Evolutionary conservation across 2,113 vertebrate genomes (phyloP), one percentile per base, ranked within the genome.

Genomic region (Saguinus midas): DNA sequence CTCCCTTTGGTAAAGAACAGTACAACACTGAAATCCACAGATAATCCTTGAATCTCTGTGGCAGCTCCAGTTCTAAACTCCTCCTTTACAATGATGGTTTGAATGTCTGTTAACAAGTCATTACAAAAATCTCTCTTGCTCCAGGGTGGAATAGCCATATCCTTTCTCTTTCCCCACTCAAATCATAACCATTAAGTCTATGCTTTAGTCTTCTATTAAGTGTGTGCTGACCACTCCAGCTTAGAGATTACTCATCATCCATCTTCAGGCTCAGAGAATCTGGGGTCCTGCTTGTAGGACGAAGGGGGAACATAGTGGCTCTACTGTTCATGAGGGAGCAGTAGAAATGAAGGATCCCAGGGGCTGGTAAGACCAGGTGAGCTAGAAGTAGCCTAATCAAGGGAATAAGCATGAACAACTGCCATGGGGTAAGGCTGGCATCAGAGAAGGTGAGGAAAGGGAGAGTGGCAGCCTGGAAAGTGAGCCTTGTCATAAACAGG

Each of bases 21-120:
- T 90, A 92, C 76, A 52, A 50, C 92, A 95, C 0, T 95, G 72
- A 96, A 93, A 91, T 91, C 82, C 82, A 97, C 64, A 96, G 89
- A 87, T 87, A 97, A 97, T 90, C 94, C 91, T 93, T 93, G 93
- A 95, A 91, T 91, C 86, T 96, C 95, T 55, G 29, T 78, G 93
- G 76, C 93, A 88, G 85, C 96, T 94, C 76, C n/a, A 61, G 86
- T 96, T 97, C 90, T 95, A 70, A 97, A 90, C 79, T 80, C n/a
- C 50, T 90, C 75, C 94, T 91, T 96, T 40, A 86, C 45, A 73
- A 86, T 68, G 94, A 83, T 1, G n/a, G 73, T 68, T 89, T 89
- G 52, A 95, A 95, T 76, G 93, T 87, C 82, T 87, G 78, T 93
- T 93, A 97, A 82, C 73, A 91, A 95, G 89, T 94, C 68, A 50